A percentile compares a stretch with the other conserved stretches of the same genome.
Evolutionary conservation across 2,113 vertebrate genomes (phyloP).

Genomic region (Chitala chitala): DNA sequence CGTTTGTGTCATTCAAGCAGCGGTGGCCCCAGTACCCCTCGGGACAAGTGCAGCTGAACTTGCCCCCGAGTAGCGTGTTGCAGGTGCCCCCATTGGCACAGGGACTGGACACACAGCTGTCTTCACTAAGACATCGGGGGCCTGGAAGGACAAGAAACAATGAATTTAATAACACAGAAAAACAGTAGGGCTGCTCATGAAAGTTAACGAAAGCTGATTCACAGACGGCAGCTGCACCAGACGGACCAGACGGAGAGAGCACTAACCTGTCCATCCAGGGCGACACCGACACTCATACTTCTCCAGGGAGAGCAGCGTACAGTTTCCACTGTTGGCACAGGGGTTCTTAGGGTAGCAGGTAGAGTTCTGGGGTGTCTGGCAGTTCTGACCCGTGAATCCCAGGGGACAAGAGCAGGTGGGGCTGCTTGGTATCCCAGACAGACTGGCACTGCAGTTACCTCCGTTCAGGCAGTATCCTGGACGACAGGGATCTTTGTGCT

Average conservation of each 20-base stretch:
- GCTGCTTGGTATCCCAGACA: constrained; percentile 60
- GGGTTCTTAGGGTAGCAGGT: constrained; percentile 77
- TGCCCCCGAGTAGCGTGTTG: constrained; percentile 57
- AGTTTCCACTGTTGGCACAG: constrained; percentile 73
- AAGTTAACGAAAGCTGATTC: not conserved
- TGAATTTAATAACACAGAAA: not conserved
- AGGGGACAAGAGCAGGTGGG: constrained; percentile 73
- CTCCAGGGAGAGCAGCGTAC: constrained; percentile 66
- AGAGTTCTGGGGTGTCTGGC: constrained; percentile 73
- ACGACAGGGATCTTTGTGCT: constrained; percentile 80
- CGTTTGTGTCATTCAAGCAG: constrained; percentile 79
- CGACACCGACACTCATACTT: constrained; percentile 73
- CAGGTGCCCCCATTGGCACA: constrained; percentile 80
- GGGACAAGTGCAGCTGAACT: constrained; percentile 73
- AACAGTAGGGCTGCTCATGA: not conserved
- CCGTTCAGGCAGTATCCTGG: constrained; percentile 76
- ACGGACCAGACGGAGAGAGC: not conserved
- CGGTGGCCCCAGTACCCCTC: constrained; percentile 70
- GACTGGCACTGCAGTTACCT: constrained; percentile 72
- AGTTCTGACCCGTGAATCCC: constrained; percentile 72
- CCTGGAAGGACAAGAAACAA: constrained; percentile 53
- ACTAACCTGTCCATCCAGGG: constrained; percentile 79
- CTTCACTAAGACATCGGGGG: constrained; percentile 71
- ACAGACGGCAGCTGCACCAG: not conserved
- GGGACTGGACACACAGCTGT: constrained; percentile 79